phyloP scores from a whole-genome alignment of 2,888 invertebrate species.

The Scrobipalpa costella region DNA sequence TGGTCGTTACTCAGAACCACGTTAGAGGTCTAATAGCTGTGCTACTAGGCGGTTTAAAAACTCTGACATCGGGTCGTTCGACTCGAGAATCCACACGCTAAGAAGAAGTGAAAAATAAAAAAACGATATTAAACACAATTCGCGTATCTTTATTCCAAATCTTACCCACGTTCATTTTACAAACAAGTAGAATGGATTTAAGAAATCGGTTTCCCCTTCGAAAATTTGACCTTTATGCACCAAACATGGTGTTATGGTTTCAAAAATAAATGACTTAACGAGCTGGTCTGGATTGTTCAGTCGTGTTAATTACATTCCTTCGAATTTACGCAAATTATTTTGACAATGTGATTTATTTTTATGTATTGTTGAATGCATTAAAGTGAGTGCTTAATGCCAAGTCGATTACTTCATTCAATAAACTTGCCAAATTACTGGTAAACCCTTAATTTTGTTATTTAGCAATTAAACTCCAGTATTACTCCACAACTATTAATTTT shows the following conservation, averaged over 20 bases:
- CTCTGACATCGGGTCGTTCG: too few species aligned
- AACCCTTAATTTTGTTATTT: too few species aligned
- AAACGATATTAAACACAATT: too few species aligned
- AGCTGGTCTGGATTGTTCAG: not conserved
- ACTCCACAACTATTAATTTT: too few species aligned
- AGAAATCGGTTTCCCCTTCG: slow-evolving; percentile 7
- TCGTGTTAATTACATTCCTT: slow-evolving; percentile 6
- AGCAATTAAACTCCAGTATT: too few species aligned
- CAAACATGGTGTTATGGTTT: slow-evolving; percentile 10
- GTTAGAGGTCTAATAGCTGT: too few species aligned
- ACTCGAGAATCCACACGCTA: too few species aligned
- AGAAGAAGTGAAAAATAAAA: too few species aligned
- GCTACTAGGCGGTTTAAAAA: too few species aligned
- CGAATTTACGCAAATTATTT: not conserved
- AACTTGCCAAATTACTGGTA: not conserved
- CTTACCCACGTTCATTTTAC: not conserved
- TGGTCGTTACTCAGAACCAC: too few species aligned
- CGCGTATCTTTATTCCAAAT: not conserved
- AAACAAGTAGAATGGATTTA: not conserved
- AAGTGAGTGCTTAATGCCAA: not conserved
- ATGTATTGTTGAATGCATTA: not conserved
- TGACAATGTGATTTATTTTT: not conserved
- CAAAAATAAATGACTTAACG: slow-evolving; percentile 5
- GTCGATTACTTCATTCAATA: not conserved
- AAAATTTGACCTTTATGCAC: slow-evolving; percentile 4